A percentile compares a stretch with the other conserved stretches of the same genome.
These are phyloP conservation scores for Siderastrea radians DNA, from an alignment of 92 coral and sea anemone species.

Conservation along the genomic window DNA sequence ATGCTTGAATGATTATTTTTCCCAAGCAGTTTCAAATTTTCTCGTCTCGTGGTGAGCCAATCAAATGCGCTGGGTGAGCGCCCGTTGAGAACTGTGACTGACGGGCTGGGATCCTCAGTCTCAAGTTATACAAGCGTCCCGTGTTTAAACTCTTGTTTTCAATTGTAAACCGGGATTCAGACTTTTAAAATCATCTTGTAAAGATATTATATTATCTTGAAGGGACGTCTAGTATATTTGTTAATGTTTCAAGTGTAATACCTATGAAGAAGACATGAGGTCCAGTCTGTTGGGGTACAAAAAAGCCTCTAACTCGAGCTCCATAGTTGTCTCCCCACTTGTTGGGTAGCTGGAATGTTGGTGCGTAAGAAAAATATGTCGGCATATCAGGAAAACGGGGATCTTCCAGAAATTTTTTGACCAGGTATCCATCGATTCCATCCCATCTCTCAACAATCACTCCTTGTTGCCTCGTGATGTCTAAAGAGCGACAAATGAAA, in stretches of 20 bases:
- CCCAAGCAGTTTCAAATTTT: no score
- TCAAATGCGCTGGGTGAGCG: no score
- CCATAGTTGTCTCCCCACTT: constrained; percentile 70
- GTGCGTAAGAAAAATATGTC: neutral
- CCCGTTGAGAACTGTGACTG: no score
- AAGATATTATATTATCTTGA: no score
- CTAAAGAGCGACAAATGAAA: neutral
- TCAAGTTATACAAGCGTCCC: no score
- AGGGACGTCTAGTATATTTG: no score
- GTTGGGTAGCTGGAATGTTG: constrained; percentile 37
- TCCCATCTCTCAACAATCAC: constrained; percentile 62
- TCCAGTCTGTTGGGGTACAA: constrained; percentile 64
- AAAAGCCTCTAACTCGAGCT: constrained; percentile 62
- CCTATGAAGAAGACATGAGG: constrained; percentile 58
- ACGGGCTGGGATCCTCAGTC: no score
- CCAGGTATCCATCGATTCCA: constrained; percentile 49
- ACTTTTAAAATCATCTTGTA: no score
- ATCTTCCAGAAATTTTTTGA: constrained; percentile 32
- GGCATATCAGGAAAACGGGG: constrained; percentile 65
- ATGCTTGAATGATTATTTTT: no score
- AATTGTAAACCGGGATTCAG: no score
- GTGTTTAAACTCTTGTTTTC: no score
- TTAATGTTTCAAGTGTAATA: neutral
- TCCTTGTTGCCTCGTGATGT: constrained; percentile 24
- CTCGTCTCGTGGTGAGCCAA: no score